Conservation (phyloP, 2,888 invertebrate species). For the Strigamia crassipes region DNA sequence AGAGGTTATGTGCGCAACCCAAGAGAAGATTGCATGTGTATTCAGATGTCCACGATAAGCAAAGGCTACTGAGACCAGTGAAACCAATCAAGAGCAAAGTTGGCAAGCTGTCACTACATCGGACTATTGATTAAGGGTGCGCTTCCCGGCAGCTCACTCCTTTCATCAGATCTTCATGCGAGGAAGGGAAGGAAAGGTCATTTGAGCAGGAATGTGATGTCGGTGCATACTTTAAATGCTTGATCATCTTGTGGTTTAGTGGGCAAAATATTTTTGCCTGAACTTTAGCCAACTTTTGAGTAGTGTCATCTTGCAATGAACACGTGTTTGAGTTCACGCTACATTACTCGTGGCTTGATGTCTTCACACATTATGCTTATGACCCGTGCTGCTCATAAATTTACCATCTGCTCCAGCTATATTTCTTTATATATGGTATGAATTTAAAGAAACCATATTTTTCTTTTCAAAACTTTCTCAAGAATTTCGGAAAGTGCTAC, state of each 20-base stretch:
- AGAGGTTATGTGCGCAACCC: not conserved
- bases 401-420: slow-evolving; percentile 12
- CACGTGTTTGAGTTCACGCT: slow-evolving; percentile 30
- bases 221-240: slow-evolving; percentile 1
- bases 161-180: not conserved
- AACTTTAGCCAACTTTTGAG: slow-evolving; percentile 12
- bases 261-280: not conserved
- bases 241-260: not conserved
- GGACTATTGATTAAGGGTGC: slow-evolving; percentile 1
- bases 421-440: slow-evolving; percentile 18
- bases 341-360: slow-evolving; percentile 25
- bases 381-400: slow-evolving; percentile 27
- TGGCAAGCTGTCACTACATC: slow-evolving; percentile 17
- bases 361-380: slow-evolving; percentile 27
- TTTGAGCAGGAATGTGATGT: not conserved
- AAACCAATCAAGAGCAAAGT: slow-evolving; percentile 18
- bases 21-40: not conserved
- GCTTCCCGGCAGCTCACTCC: not conserved
- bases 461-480: slow-evolving; percentile 2
- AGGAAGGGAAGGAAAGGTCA: not conserved
- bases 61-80: not conserved
- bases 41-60: slow-evolving; percentile 9
- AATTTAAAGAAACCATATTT: not conserved
- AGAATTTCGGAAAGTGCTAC: not conserved
- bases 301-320: slow-evolving; percentile 27